These are phyloP conservation scores for Oostethus manadensis DNA, from an alignment of 2,113 vertebrate species.

Conservation along the genomic window DNA sequence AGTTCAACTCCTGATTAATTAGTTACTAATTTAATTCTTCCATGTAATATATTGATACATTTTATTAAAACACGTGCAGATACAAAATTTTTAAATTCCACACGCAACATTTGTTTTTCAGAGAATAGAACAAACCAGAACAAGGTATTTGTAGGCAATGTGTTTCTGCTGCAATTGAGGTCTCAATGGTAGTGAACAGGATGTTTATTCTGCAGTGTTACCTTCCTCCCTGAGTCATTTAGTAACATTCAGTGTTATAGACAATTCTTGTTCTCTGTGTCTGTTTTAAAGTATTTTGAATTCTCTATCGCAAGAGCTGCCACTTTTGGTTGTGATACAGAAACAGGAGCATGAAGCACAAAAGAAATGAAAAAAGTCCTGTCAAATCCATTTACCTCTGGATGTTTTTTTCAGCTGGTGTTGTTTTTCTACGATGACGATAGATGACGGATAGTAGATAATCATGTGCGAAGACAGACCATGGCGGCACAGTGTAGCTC, in stretches of 20 bases:
- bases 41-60: not conserved
- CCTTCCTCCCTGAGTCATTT: conserved; percentile 22
- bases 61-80: not conserved
- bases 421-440: too few relatives aligned
- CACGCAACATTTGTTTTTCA: not conserved
- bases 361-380: conserved; percentile 32
- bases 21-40: not conserved
- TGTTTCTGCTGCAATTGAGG: not conserved
- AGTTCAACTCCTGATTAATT: not conserved
- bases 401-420: not conserved
- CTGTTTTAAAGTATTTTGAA: conserved; percentile 6
- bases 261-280: conserved; percentile 10
- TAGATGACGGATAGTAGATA: too few relatives aligned
- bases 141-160: not conserved
- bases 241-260: conserved; percentile 11
- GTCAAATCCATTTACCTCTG: conserved; percentile 22
- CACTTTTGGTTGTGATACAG: conserved; percentile 34
- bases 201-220: conserved; percentile 14
- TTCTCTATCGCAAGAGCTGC: not conserved
- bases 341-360: conserved; percentile 21
- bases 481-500: too few relatives aligned
- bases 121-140: not conserved
- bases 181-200: not conserved
- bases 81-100: not conserved
- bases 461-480: not conserved